Evolutionary conservation across 37 sponge, comb jelly and placozoan species (phyloP).

Genomic region (Cladorhizidae sp.): DNA sequence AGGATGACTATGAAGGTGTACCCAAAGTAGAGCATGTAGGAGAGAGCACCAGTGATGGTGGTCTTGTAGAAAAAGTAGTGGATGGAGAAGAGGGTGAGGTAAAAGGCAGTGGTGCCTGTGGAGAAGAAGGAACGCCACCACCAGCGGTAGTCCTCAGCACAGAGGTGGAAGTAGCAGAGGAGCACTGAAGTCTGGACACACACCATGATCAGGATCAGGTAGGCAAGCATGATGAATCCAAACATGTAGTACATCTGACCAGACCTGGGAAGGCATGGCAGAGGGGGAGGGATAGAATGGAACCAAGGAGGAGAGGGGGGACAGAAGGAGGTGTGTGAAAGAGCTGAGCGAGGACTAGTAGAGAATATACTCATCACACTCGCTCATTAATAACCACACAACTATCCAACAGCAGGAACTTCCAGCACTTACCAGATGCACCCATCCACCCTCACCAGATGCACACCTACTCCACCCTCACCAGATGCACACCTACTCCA

Average conservation of each 20-base stretch:
- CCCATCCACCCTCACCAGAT: too few species aligned
- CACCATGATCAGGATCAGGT: conserved; percentile 82
- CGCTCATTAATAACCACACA: too few species aligned
- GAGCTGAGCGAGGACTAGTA: too few species aligned
- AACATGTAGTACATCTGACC: conserved; percentile 99
- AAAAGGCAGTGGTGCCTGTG: conserved; percentile 79
- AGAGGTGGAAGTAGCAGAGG: conserved; percentile 99
- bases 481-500: too few species aligned
- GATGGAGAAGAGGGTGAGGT: conserved; percentile 88
- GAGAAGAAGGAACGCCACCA: conserved; percentile 99
- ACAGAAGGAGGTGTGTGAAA: too few species aligned
- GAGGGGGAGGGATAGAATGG: too few species aligned
- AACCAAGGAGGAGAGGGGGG: too few species aligned
- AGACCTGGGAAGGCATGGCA: conserved; percentile 55
- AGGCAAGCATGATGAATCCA: conserved; percentile 96
- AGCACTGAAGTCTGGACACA: conserved; percentile 93
- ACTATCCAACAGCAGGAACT: too few species aligned
- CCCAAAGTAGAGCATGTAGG: conserved; percentile 92
- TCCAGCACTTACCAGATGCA: too few species aligned
- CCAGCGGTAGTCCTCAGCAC: conserved; percentile 99
- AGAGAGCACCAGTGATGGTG: conserved; percentile 75
- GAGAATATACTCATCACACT: too few species aligned
- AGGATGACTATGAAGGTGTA: conserved; percentile 91
- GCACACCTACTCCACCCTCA: too few species aligned
- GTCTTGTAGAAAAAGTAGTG: conserved; percentile 88